These are phyloP conservation scores for Thalpophila matura DNA, from an alignment of 2,888 invertebrate genomes.

Conservation along the genomic window DNA sequence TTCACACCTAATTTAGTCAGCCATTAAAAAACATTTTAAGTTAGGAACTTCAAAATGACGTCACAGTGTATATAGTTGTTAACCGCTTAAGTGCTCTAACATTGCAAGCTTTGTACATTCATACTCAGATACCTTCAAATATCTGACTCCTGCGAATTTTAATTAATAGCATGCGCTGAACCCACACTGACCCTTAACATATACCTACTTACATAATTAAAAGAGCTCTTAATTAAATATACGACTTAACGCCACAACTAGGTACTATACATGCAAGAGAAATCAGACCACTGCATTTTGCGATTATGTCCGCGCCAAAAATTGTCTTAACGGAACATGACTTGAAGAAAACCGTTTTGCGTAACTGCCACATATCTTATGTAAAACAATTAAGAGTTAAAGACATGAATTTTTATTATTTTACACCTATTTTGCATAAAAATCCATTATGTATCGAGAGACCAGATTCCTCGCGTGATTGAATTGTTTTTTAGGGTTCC, in stretches of 20 bases:
- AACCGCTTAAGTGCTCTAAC: too few relatives aligned
- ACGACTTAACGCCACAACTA: slow-evolving; percentile 32
- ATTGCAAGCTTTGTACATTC: too few relatives aligned
- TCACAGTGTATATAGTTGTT: too few relatives aligned
- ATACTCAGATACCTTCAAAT: too few relatives aligned
- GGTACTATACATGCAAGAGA: slow-evolving; percentile 45
- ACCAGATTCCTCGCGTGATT: neutral
- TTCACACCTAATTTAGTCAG: too few relatives aligned
- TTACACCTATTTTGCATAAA: slow-evolving; percentile 19
- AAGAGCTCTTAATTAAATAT: slow-evolving; percentile 48
- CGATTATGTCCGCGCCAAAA: slow-evolving; percentile 28
- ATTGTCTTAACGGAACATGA: slow-evolving; percentile 15
- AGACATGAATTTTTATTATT: slow-evolving; percentile 11
- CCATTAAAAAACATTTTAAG: too few relatives aligned
- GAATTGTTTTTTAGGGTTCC: too few relatives aligned
- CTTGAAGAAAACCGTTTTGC: slow-evolving; percentile 32
- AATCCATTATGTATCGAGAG: neutral
- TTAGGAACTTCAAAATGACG: too few relatives aligned
- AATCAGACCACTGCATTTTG: slow-evolving; percentile 48
- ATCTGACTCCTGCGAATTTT: neutral
- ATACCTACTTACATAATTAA: slow-evolving; percentile 39
- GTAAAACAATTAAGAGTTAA: slow-evolving; percentile 28
- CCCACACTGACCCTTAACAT: slow-evolving; percentile 15
- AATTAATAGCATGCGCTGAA: neutral
- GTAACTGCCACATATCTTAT: slow-evolving; percentile 5